phyloP scores from a whole-genome alignment of 2,113 vertebrate genomes.

The Prionailurus bengalensis region DNA sequence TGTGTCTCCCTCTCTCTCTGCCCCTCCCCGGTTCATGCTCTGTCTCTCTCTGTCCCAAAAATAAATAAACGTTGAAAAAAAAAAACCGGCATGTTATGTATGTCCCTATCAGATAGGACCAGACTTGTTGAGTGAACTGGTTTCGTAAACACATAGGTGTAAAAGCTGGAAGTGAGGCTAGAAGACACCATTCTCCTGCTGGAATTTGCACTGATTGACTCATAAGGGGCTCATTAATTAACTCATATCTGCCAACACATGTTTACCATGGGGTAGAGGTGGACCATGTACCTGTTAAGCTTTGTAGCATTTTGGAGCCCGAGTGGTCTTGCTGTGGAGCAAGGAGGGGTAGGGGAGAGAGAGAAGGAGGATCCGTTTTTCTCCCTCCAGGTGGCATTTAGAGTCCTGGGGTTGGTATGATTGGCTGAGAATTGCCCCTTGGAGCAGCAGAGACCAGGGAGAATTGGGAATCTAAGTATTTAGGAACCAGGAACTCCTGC shows the following conservation, averaged over 20 bases:
- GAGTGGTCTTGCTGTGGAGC: neutral
- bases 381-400: neutral
- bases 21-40: no score
- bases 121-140: neutral
- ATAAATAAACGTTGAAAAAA: no score
- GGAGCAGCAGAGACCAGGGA: neutral
- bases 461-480: neutral
- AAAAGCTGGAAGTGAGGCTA: neutral
- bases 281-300: no score
- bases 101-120: neutral
- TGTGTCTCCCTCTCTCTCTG: no score
- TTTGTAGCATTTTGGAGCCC: neutral
- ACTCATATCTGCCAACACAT: neutral
- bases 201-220: neutral
- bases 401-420: neutral
- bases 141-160: neutral
- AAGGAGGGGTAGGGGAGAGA: neutral
- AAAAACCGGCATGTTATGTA: neutral
- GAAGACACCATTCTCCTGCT: neutral
- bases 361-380: neutral
- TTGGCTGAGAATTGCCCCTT: neutral
- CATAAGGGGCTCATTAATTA: neutral
- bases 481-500: neutral
- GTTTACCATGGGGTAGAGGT: neutral
- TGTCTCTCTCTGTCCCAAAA: no score